A percentile compares a stretch with the other conserved stretches of the same genome.
Conservation (phyloP, 2,797 vertebrate species). For the Leptatherina wallacei region DNA sequence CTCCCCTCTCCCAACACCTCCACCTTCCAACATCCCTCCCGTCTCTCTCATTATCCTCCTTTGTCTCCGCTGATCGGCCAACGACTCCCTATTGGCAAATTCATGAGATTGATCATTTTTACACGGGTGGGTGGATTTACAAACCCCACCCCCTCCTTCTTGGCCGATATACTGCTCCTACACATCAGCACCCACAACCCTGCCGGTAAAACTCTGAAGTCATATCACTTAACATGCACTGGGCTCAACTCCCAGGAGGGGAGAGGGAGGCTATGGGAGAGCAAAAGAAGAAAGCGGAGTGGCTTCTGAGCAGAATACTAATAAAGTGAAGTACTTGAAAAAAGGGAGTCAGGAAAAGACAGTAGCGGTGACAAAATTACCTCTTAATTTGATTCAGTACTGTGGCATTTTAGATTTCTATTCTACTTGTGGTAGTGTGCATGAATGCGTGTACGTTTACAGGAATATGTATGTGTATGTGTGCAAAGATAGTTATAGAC, state of each 20-base stretch:
- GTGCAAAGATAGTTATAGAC: constrained; percentile 47
- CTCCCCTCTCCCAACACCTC: not conserved
- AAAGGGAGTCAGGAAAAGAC: constrained; percentile 30
- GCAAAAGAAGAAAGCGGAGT: constrained; percentile 64
- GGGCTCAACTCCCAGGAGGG: constrained; percentile 70
- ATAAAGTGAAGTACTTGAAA: constrained; percentile 74
- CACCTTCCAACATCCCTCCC: not conserved
- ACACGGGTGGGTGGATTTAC: constrained; percentile 65
- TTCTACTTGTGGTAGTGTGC: constrained; percentile 31
- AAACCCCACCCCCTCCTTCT: constrained; percentile 25
- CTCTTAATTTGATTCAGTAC: constrained; percentile 78
- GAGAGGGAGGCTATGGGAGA: constrained; percentile 47
- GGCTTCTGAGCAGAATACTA: constrained; percentile 74
- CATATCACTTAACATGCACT: constrained; percentile 79
- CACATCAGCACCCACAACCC: constrained; percentile 55
- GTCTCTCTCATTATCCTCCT: constrained; percentile 64
- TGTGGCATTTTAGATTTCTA: constrained; percentile 64
- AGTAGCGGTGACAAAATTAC: constrained; percentile 63
- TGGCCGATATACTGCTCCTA: constrained; percentile 26
- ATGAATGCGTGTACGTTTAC: not conserved
- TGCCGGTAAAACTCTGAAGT: constrained; percentile 64
- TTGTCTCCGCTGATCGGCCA: constrained; percentile 61
- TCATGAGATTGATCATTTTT: constrained; percentile 76
- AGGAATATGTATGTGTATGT: constrained; percentile 30
- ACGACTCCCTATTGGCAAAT: constrained; percentile 71